Evolutionary conservation across 2,888 invertebrate species (phyloP).

Genomic region (Drosophila melanosoma): DNA sequence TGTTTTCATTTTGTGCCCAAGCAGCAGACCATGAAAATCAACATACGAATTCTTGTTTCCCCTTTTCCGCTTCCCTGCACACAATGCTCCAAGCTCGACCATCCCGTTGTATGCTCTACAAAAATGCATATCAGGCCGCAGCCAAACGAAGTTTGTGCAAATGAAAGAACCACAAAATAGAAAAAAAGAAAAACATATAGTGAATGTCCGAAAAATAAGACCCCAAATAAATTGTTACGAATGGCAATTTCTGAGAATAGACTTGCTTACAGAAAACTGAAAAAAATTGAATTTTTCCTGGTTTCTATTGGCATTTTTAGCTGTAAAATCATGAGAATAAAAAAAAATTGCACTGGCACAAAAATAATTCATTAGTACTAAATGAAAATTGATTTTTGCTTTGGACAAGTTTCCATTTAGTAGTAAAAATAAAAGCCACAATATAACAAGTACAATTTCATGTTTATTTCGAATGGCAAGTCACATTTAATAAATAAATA

Average conservation of each 20-base stretch:
- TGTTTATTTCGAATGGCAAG: neutral
- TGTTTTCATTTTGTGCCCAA: constrained; percentile 78
- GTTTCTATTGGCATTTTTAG: constrained; percentile 2
- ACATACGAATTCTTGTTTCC: constrained; percentile 59
- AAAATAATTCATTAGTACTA: constrained; percentile 9
- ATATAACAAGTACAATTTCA: neutral
- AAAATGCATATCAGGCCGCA: constrained; percentile 57
- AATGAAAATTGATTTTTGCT: constrained; percentile 13
- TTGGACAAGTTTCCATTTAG: neutral
- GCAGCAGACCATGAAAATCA: constrained; percentile 80
- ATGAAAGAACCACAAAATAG: constrained; percentile 17
- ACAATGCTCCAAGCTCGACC: constrained; percentile 17
- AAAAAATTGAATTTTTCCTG: neutral
- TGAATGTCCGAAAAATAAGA: constrained; percentile 21
- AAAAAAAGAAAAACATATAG: neutral
- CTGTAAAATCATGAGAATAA: neutral
- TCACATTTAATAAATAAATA: constrained; percentile 2
- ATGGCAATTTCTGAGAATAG: constrained; percentile 22
- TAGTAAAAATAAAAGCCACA: neutral
- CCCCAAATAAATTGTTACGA: constrained; percentile 23
- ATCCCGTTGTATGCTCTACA: constrained; percentile 39
- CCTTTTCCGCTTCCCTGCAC: constrained; percentile 27
- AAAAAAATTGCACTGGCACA: constrained; percentile 5
- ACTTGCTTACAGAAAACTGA: constrained; percentile 16
- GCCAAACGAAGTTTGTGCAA: constrained; percentile 40